phyloP scores from a whole-genome alignment of 2,797 vertebrate genomes.

The Girardinus metallicus region DNA sequence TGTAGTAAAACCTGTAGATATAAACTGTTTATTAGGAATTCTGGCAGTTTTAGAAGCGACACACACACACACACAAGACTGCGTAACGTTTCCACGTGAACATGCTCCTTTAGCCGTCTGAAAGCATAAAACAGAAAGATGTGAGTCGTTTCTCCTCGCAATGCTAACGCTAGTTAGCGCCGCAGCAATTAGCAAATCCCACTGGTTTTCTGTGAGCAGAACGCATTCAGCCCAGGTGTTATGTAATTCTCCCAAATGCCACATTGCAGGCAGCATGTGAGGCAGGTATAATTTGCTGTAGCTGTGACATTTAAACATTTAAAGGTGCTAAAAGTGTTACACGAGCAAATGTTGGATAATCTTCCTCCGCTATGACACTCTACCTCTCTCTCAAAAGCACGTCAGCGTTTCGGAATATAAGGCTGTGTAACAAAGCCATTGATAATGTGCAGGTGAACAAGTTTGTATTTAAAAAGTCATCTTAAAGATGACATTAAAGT shows the following conservation, averaged over 20 bases:
- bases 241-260: not conserved
- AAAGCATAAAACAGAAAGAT: not conserved
- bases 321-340: not conserved
- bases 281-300: not conserved
- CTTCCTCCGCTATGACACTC: constrained; percentile 19
- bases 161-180: not conserved
- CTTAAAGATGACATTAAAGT: not conserved
- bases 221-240: not conserved
- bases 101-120: not conserved
- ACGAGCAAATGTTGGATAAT: not conserved
- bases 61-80: not conserved
- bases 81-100: not conserved
- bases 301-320: constrained; percentile 1
- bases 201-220: not conserved
- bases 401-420: not conserved
- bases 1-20: not conserved
- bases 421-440: not conserved
- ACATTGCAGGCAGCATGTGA: not conserved
- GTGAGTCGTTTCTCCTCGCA: not conserved
- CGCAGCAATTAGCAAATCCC: not conserved
- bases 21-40: not conserved
- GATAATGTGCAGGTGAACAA: not conserved
- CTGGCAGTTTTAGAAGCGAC: not conserved
- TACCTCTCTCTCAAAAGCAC: constrained; percentile 12
- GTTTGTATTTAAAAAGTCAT: not conserved